Base-by-base conservation (phyloP, 2,113 vertebrate species). In the Nanorana parkeri region DNA sequence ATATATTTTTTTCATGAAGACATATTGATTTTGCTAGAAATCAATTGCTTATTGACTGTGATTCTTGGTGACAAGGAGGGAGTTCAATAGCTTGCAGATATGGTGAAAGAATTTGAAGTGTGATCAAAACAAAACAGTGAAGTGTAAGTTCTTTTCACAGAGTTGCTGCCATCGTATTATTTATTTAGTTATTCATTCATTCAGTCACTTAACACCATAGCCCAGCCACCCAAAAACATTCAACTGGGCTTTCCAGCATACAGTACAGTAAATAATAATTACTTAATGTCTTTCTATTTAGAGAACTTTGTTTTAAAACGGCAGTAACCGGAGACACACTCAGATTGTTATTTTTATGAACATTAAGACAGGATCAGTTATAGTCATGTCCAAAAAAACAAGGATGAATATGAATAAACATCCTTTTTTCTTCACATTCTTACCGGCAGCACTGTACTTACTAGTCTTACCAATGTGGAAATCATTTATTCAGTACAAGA, bases 271-370 rank as follows among this genome's bases (percentile, higher is more conserved):
- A 69, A 80, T 54, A 80, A 52, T 11, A 54, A 47, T 80, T 54
- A 61, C 68, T 63, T 63, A 80, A 71, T 54, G 68, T 58, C 32
- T 60, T 63, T 80, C 32, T 80, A 63, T 80, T 80, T 80, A 56
- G 23, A 23, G 24, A 71, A 80, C 51, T 29, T 51, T 78, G 77
- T 68, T 78, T 68, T 58, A 79, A 54, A 51, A 28, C 19, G 21
- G 56, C 24, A 80, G 61, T 11, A 80, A 52, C 56, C 61, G 56
- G 78, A 67, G 67, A 52, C 78, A 41, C 51, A 36, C 41, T 80
- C 32, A 24, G 78, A 80, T 80, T 80, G 66, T 71, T 80, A 80
- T 80, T 56, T 63, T 69, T 71, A 56, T 28, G 67, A 72, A 80
- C 56, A 64, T 72, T 80, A 80, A n/a, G 32, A 80, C 24, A 66